Evolutionary conservation across 2,888 invertebrate genomes (phyloP).

Genomic region (Parnassius mnemosyne): DNA sequence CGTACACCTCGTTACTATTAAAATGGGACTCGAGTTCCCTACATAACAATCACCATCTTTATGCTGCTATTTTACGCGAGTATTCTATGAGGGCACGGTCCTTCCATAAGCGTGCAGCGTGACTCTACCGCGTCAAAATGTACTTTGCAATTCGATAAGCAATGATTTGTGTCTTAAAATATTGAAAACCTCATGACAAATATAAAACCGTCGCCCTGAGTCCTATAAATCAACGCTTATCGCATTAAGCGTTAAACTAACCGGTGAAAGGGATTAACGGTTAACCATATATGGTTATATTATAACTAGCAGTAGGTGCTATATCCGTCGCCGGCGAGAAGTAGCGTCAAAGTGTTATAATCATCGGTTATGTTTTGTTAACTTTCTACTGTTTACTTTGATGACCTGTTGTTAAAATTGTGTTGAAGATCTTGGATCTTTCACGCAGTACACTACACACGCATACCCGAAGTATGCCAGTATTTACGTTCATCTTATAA

Average conservation of each 20-base stretch:
- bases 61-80: too few relatives aligned
- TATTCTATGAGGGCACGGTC: too few relatives aligned
- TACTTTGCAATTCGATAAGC: background rate
- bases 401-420: background rate
- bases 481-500: too few relatives aligned
- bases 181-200: background rate
- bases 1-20: too few relatives aligned
- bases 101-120: too few relatives aligned
- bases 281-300: slow-evolving; percentile 33
- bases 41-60: too few relatives aligned
- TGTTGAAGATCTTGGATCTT: too few relatives aligned
- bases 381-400: slow-evolving; percentile 14
- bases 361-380: slow-evolving; percentile 13
- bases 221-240: slow-evolving; percentile 20
- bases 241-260: slow-evolving; percentile 20
- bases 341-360: slow-evolving; percentile 18
- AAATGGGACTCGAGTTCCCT: too few relatives aligned
- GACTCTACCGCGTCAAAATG: too few relatives aligned
- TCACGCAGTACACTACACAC: too few relatives aligned
- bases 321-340: slow-evolving; percentile 12
- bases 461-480: too few relatives aligned
- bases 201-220: slow-evolving; percentile 2
- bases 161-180: background rate
- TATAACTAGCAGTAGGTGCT: slow-evolving; percentile 24
- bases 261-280: slow-evolving; percentile 35